A percentile compares a stretch with the other conserved stretches of the same genome.
Conservation (phyloP, 2,797 vertebrate genomes). For the Rhabdophis nuchalis region DNA sequence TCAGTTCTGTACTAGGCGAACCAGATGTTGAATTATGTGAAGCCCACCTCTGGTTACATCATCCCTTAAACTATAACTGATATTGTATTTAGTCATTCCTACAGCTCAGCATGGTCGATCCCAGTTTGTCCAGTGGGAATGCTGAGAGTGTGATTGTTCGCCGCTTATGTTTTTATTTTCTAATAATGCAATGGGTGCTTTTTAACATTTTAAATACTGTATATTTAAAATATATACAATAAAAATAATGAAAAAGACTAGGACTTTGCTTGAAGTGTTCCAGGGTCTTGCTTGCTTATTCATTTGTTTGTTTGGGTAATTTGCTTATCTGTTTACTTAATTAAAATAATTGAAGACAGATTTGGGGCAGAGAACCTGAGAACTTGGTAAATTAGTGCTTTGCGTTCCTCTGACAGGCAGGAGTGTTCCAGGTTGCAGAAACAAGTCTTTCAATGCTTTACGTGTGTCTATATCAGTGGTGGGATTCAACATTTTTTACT, state of each 20-base stretch:
- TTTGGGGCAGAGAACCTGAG: background rate
- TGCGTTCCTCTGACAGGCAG: background rate
- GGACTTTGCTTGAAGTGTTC: background rate
- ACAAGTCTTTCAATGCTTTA: background rate
- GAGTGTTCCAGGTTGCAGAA: background rate
- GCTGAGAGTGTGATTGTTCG: background rate
- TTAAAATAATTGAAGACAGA: background rate
- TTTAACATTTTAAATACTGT: too few species aligned
- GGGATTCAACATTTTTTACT: too few species aligned
- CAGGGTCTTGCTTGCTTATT: background rate
- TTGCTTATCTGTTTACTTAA: background rate
- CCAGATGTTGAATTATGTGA: too few species aligned
- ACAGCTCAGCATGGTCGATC: background rate
- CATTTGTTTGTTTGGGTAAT: background rate
- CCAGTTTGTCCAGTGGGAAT: background rate
- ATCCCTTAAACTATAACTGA: background rate
- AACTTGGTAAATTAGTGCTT: background rate
- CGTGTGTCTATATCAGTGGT: background rate
- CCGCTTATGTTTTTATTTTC: background rate
- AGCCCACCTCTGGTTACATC: background rate
- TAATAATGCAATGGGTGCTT: background rate
- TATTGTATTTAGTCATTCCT: background rate
- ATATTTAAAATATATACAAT: background rate
- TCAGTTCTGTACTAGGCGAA: too few species aligned
- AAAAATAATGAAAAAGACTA: background rate